Evolutionary conservation across 2,113 vertebrate genomes (phyloP).

Genomic region (Phyllostomus discolor): DNA sequence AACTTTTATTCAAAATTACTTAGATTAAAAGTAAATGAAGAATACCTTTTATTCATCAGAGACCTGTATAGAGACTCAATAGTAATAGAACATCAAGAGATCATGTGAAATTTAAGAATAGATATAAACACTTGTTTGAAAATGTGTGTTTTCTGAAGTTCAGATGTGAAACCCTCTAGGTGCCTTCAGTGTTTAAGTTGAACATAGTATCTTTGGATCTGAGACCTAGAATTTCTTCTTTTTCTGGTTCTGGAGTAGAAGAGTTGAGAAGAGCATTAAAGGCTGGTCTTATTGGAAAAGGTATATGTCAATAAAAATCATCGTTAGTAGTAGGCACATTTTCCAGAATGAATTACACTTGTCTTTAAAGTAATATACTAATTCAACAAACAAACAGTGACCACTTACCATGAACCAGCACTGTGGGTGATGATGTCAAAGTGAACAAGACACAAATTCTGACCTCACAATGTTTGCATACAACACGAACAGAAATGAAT

Average conservation of each 20-base stretch:
- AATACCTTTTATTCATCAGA: background rate
- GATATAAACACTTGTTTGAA: background rate
- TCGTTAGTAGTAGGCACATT: background rate
- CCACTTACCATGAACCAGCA: background rate
- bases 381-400: background rate
- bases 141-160: background rate
- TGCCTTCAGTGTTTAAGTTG: background rate
- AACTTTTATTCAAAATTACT: conserved; percentile 1
- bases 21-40: background rate
- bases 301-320: background rate
- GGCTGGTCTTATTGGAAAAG: background rate
- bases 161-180: background rate
- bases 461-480: background rate
- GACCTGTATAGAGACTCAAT: background rate
- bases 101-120: background rate
- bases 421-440: background rate
- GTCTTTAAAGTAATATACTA: background rate
- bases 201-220: background rate
- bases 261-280: background rate
- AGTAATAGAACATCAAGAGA: background rate
- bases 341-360: background rate
- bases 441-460: background rate
- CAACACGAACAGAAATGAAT: background rate
- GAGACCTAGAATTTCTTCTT: background rate
- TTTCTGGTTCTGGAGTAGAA: background rate